A percentile compares a stretch with the other conserved stretches of the same genome.
These are phyloP conservation scores for Acanthiza pusilla DNA, from an alignment of 2,797 vertebrate species.

Conservation along the genomic window DNA sequence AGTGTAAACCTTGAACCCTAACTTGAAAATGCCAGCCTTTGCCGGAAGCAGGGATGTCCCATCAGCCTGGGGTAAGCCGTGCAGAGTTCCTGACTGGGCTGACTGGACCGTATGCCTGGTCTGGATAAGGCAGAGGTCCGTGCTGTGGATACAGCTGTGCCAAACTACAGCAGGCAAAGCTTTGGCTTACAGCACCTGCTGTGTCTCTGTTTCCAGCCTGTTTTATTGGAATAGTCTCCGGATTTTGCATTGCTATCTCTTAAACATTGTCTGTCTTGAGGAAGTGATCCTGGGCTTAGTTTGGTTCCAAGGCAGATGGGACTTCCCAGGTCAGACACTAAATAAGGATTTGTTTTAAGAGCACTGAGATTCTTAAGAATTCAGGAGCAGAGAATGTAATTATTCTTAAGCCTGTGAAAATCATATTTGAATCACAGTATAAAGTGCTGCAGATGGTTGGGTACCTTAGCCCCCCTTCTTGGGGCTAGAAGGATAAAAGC, in stretches of 20 bases:
- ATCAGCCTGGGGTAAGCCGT: not conserved
- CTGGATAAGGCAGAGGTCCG: not conserved
- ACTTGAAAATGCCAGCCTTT: not conserved
- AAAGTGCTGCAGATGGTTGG: not conserved
- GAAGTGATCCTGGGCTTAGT: not conserved
- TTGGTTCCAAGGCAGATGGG: not conserved
- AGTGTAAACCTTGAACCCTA: not conserved
- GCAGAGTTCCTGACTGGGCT: not conserved
- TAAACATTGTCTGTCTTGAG: not conserved
- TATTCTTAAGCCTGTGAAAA: not conserved
- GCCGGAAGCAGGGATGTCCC: not conserved
- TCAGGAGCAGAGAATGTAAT: not conserved
- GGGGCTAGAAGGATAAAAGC: not conserved
- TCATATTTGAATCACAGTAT: not conserved
- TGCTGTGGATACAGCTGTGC: not conserved
- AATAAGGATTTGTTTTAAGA: not conserved
- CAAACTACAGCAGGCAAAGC: not conserved
- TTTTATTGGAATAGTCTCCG: not conserved
- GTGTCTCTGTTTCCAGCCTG: not conserved
- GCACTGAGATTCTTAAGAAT: not conserved
- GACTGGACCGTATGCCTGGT: too few relatives aligned
- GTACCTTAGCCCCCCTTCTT: not conserved
- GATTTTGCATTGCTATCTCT: not conserved
- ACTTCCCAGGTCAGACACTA: not conserved
- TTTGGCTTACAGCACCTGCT: not conserved